Evolutionary conservation across 1,140 invertebrate genomes (phyloP).

Genomic region (Proales similis): DNA sequence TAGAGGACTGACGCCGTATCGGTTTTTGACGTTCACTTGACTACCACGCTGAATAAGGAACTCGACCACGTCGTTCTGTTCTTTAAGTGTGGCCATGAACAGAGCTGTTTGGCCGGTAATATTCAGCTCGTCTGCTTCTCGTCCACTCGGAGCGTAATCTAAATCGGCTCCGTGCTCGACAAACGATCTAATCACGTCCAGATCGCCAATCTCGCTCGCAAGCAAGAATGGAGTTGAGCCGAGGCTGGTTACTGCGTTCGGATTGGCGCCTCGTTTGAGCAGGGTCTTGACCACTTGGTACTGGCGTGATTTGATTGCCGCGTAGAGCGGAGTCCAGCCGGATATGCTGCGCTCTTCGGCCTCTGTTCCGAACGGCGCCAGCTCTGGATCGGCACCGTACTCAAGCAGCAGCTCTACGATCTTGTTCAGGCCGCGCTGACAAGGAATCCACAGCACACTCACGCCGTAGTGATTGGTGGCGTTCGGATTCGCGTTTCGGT

Average conservation of each 20-base stretch:
- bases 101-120: constrained; percentile 37
- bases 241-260: constrained; percentile 36
- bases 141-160: constrained; percentile 27
- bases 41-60: constrained; percentile 31
- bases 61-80: constrained; percentile 36
- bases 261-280: constrained; percentile 18
- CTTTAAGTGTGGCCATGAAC: constrained; percentile 38
- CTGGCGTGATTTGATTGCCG: constrained; percentile 37
- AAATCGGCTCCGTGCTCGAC: constrained; percentile 36
- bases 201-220: constrained; percentile 37
- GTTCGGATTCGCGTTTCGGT: constrained; percentile 56
- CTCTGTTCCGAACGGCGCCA: constrained; percentile 12
- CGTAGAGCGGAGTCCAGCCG: constrained; percentile 38
- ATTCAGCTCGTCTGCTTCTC: constrained; percentile 33
- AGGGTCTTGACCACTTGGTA: constrained; percentile 17
- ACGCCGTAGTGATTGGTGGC: constrained; percentile 38
- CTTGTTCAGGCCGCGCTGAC: constrained; percentile 27
- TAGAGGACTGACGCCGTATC: constrained; percentile 36
- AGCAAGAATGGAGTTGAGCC: constrained; percentile 38
- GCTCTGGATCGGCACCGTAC: constrained; percentile 1
- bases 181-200: constrained; percentile 34
- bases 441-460: constrained; percentile 27
- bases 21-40: constrained; percentile 35
- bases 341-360: constrained; percentile 34
- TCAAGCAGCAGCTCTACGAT: constrained; percentile 36